phyloP scores from a whole-genome alignment of 2,797 vertebrate species.

The Melanotaenia boesemani region DNA sequence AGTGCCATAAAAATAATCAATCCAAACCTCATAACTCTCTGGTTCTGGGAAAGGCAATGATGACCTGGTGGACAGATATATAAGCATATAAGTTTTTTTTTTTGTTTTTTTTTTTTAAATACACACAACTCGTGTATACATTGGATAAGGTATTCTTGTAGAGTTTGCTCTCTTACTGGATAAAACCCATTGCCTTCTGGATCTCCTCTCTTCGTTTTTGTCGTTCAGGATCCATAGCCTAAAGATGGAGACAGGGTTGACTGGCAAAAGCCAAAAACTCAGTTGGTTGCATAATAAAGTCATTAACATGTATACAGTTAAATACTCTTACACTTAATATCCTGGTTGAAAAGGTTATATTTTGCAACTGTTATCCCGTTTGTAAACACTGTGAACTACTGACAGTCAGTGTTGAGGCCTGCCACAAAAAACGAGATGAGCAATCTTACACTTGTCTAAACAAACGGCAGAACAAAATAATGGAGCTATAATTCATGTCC shows the following conservation, averaged over 20 bases:
- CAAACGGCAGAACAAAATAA: constrained; percentile 10
- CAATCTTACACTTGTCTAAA: background rate
- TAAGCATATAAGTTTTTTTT: background rate
- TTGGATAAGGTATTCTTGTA: background rate
- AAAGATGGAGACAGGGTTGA: constrained; percentile 28
- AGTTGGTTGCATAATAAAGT: background rate
- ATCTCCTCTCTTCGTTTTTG: constrained; percentile 96
- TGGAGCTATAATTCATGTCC: background rate
- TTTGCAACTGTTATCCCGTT: background rate
- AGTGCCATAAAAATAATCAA: background rate
- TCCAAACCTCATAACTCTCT: constrained; percentile 93
- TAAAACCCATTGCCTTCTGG: constrained; percentile 96
- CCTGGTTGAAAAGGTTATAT: background rate
- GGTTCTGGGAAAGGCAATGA: constrained; percentile 94
- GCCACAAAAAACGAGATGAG: constrained; percentile 6
- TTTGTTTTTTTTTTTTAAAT: background rate
- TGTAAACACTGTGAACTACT: background rate
- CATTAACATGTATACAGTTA: background rate
- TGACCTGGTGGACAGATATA: constrained; percentile 84
- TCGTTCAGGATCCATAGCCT: constrained; percentile 89
- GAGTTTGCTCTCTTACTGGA: constrained; percentile 89
- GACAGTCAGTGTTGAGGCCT: constrained; percentile 33
- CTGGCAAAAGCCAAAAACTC: constrained; percentile 5
- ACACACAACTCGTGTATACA: too few relatives aligned
- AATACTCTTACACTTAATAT: background rate